These are phyloP conservation scores for Lycaena phlaeas DNA, from an alignment of 2,888 invertebrate genomes.

Conservation along the genomic window DNA sequence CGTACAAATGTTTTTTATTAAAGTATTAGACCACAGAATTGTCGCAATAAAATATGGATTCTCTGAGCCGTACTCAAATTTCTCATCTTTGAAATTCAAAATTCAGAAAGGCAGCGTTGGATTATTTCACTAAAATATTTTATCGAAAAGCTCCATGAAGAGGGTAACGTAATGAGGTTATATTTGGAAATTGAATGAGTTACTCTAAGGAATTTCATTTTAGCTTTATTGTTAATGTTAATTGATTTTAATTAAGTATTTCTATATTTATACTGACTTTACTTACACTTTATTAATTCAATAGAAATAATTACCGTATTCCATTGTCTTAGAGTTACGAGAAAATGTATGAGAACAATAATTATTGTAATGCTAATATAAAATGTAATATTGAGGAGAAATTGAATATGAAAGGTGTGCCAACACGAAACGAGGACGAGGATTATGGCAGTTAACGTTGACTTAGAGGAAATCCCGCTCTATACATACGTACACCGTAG, in stretches of 20 bases:
- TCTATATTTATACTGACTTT: background rate
- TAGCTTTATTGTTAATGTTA: background rate
- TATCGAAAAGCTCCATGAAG: constrained; percentile 43
- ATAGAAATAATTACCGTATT: no score
- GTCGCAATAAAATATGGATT: no score
- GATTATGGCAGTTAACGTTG: constrained; percentile 44
- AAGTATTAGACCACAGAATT: no score
- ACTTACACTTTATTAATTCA: no score
- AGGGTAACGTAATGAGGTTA: constrained; percentile 54
- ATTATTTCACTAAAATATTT: constrained; percentile 42
- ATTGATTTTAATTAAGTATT: background rate
- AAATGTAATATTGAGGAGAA: background rate
- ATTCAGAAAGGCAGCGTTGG: constrained; percentile 37
- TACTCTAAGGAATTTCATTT: constrained; percentile 11
- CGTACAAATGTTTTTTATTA: no score
- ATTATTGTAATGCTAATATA: background rate
- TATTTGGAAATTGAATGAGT: constrained; percentile 39
- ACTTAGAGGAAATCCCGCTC: constrained; percentile 33
- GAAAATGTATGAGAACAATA: no score
- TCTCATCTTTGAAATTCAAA: constrained; percentile 12
- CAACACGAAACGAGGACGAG: constrained; percentile 27
- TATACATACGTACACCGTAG: constrained; percentile 30
- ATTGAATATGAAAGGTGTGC: constrained; percentile 13
- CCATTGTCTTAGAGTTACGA: no score
- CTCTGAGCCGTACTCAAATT: background rate